Conservation (phyloP, 2,797 vertebrate genomes). For the Gadopsis marmoratus region DNA sequence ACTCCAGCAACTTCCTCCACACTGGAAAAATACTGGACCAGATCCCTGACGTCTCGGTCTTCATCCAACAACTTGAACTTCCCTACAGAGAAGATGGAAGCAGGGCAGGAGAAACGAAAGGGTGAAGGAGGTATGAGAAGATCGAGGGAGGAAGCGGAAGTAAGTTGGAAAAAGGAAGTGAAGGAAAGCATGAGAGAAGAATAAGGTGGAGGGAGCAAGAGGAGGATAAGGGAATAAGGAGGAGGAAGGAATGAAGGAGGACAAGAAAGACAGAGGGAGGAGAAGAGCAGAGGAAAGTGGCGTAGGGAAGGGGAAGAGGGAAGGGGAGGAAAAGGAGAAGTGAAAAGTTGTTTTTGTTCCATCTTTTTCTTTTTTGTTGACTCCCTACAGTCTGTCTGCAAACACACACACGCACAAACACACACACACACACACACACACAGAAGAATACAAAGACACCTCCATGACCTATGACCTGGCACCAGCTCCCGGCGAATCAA, state of each 20-base stretch:
- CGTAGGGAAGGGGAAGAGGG: not conserved
- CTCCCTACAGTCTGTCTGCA: conserved; percentile 4
- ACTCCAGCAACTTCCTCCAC: conserved; percentile 97
- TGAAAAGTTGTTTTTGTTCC: conserved; percentile 27
- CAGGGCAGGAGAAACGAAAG: not conserved
- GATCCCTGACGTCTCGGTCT: conserved; percentile 94
- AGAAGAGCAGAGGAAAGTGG: not conserved
- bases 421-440: conserved; percentile 37
- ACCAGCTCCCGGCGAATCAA: conserved; percentile 73
- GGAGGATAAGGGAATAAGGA: not conserved
- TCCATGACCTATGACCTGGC: conserved; percentile 82
- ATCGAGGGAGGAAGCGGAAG: not conserved
- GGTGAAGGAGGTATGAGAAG: not conserved
- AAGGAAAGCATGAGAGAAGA: not conserved
- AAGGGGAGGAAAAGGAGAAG: not conserved
- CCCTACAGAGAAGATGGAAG: conserved; percentile 78
- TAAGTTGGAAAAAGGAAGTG: not conserved
- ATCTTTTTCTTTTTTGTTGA: conserved; percentile 12
- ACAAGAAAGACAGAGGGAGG: not conserved
- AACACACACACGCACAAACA: conserved; percentile 14
- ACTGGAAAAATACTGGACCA: conserved; percentile 95
- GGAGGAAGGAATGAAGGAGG: not conserved
- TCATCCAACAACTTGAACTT: conserved; percentile 98
- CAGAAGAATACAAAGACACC: conserved; percentile 75
- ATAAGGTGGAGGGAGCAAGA: not conserved